Evolutionary conservation across 2,797 vertebrate species (phyloP).

Genomic region (Emys orbicularis): DNA sequence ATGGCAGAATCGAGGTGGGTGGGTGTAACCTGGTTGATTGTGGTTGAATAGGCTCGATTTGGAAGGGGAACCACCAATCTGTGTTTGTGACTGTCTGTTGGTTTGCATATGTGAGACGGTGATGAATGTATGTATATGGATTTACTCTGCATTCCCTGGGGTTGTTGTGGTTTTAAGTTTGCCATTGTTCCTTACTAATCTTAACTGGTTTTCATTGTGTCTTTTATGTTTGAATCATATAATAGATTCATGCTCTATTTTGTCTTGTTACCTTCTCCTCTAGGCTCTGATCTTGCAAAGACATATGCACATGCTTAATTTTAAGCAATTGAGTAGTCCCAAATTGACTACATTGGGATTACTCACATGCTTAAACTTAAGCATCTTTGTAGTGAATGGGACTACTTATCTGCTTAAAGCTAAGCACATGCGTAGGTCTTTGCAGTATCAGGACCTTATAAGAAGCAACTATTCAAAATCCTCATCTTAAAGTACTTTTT

Average conservation of each 20-base stretch:
- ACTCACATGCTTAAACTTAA: not conserved
- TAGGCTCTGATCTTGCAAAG: not conserved
- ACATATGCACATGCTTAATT: not conserved
- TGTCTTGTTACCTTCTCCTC: not conserved
- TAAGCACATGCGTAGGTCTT: not conserved
- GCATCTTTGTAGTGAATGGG: not conserved
- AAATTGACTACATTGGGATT: not conserved
- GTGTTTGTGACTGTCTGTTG: too few species aligned
- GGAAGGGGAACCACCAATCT: too few species aligned
- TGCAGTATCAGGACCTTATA: not conserved
- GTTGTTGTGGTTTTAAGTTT: too few species aligned
- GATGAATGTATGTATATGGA: too few species aligned
- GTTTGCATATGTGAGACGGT: too few species aligned
- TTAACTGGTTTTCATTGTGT: too few species aligned
- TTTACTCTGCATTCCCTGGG: too few species aligned
- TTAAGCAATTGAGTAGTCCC: not conserved
- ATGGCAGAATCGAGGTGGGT: too few species aligned
- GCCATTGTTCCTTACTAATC: too few species aligned
- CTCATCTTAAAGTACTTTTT: not conserved
- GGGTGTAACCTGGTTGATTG: too few species aligned
- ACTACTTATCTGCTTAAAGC: conserved; percentile 26
- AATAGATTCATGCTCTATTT: not conserved
- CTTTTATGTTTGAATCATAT: too few species aligned
- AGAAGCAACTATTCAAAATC: not conserved
- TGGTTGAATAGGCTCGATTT: too few species aligned